Base-by-base conservation (phyloP, 2,797 vertebrate species). In the Acestrorhynchus altus region DNA sequence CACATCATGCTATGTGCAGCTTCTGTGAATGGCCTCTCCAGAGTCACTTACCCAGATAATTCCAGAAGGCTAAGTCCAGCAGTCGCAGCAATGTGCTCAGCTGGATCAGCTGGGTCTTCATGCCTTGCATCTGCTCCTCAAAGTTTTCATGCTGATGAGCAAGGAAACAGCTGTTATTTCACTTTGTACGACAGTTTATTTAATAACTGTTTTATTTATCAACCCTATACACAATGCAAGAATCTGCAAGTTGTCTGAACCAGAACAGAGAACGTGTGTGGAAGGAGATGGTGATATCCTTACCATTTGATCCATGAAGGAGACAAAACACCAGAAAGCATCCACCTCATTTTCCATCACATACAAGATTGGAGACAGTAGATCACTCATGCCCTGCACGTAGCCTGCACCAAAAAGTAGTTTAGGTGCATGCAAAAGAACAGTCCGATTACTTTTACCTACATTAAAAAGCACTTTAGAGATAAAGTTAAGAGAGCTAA, bases 81-180 rank as follows among this genome's bases (percentile, higher is more conserved):
- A 98, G 94, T 35, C 96, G 91, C 82, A 99, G 95, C 89, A 99
- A 94, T 22, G 95, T 92, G 78, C 97, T 95, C 87, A 99, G 94
- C 59, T 99, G 96, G 83, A 98, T 94, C 86, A 98, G 90, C 88
- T 98, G 96, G 10, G 94, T 96, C 93, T 98, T 98, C 97, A 99
- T 98, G 52, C 97, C 97, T 90, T 96, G 95, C 97, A 98, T 98
- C 93, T 98, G 96, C 87, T 99, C 97, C 92, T 99, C 97, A 85
- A 98, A 98, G 93, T 98, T 98, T 82, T 96, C 94, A 88, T 98
- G 98, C 98, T 98, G 86, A 35, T 63, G 26, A 52, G 12, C n/a
- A 76, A 76, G 81, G 77, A 57, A 16, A 69, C n/a, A 78, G 28
- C 79, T 10, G 74, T 1, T 16, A 13, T n/a, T 24, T 73, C 39